These are phyloP conservation scores for Eupithecia inturbata DNA, from an alignment of 2,888 invertebrate species.

Conservation along the genomic window DNA sequence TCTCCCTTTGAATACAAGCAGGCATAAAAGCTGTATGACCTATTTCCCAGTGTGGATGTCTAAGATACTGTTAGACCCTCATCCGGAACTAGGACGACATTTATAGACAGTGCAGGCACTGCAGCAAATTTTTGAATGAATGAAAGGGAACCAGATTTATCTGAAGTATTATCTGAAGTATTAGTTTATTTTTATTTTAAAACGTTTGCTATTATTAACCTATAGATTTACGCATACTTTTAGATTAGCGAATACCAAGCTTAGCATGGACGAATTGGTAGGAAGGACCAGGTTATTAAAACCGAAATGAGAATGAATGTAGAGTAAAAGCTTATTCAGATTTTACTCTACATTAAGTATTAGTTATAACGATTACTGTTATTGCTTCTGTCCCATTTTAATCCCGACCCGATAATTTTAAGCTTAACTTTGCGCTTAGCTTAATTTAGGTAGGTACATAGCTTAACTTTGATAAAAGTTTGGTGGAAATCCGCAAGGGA, in stretches of 20 bases:
- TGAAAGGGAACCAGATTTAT: neutral
- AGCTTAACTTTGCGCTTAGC: conserved; percentile 8
- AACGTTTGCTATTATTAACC: neutral
- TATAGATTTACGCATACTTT: too few species aligned
- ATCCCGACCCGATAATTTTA: neutral
- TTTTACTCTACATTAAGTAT: neutral
- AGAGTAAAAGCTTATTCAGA: neutral
- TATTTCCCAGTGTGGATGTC: conserved; percentile 41
- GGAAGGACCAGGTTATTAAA: neutral
- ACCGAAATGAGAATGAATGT: neutral
- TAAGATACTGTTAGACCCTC: conserved; percentile 38
- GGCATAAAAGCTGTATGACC: conserved; percentile 44
- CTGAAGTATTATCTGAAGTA: neutral
- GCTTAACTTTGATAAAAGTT: conserved; percentile 16
- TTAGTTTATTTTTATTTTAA: neutral
- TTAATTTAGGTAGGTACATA: conserved; percentile 8
- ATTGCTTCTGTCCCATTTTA: neutral
- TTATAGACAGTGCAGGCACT: conserved; percentile 30
- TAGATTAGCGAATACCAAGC: neutral
- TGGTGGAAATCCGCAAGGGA: conserved; percentile 6
- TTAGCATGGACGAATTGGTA: neutral
- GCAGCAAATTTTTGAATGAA: conserved; percentile 4
- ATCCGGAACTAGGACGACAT: conserved; percentile 33
- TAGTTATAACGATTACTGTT: neutral
- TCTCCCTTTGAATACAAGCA: conserved; percentile 38